These are phyloP conservation scores for Ophiothrix spiculata DNA, from an alignment of 35 echinoderm and acorn worm species.

Conservation along the genomic window DNA sequence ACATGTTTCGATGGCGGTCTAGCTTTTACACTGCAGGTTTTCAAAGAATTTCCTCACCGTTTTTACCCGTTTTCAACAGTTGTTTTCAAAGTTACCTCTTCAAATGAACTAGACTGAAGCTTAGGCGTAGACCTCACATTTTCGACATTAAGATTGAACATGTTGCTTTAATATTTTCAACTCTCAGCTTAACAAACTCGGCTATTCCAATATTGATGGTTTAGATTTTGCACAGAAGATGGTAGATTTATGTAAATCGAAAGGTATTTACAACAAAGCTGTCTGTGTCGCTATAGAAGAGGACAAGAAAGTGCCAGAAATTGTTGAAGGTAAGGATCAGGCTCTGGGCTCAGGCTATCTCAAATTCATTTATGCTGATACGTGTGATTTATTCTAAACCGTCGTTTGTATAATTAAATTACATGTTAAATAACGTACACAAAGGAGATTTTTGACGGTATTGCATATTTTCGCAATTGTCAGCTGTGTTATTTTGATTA, in stretches of 20 bases:
- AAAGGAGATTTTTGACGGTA: neutral
- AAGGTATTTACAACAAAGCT: neutral
- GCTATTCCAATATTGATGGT: neutral
- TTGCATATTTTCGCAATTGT: neutral
- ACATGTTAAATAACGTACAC: neutral
- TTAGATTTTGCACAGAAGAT: neutral
- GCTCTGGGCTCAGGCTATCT: neutral
- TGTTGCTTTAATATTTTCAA: no score
- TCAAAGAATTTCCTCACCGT: no score
- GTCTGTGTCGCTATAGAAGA: neutral
- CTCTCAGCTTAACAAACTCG: neutral
- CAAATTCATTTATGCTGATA: no score
- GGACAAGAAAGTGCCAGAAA: neutral
- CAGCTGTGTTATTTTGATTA: neutral
- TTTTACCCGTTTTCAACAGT: no score
- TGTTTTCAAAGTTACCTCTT: no score
- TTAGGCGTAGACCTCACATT: no score
- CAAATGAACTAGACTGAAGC: no score
- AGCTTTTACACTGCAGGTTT: no score
- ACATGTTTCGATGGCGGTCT: no score
- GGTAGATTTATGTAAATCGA: neutral
- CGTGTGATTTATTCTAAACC: neutral
- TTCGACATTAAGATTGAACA: no score
- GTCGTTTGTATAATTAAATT: neutral
- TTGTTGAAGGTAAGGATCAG: neutral